Evolutionary conservation across 2,888 invertebrate genomes (phyloP).

Genomic region (Phrixothrix hirtus): DNA sequence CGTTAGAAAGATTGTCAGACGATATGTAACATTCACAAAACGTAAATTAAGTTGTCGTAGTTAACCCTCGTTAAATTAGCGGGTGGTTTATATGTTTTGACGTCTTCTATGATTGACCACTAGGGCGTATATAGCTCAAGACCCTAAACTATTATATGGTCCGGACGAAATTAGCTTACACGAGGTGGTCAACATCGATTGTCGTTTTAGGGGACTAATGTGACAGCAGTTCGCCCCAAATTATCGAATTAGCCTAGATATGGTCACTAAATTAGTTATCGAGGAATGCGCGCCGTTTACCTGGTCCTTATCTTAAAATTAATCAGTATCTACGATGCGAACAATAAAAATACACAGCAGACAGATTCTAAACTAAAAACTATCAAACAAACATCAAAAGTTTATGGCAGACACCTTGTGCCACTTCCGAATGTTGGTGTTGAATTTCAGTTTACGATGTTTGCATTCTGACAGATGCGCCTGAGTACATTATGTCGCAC

Average conservation of each 20-base stretch:
- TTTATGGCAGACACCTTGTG: conserved; percentile 52
- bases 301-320: too few species aligned
- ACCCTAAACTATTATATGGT: conserved; percentile 7
- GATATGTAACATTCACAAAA: conserved; percentile 7
- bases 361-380: conserved; percentile 21
- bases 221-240: conserved; percentile 28
- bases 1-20: conserved; percentile 5
- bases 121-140: conserved; percentile 29
- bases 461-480: conserved; percentile 51
- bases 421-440: conserved; percentile 51
- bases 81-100: conserved; percentile 38
- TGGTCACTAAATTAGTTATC: too few species aligned
- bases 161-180: conserved; percentile 28
- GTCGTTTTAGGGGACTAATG: conserved; percentile 33
- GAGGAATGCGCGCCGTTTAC: too few species aligned
- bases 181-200: conserved; percentile 27
- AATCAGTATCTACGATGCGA: too few species aligned
- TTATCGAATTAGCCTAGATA: conserved; percentile 38
- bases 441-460: conserved; percentile 52
- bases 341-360: too few species aligned
- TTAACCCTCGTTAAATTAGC: conserved; percentile 30
- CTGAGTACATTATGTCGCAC: conserved; percentile 26
- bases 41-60: conserved; percentile 41
- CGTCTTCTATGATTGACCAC: conserved; percentile 40
- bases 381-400: conserved; percentile 36